Evolutionary conservation across 2,888 invertebrate species (phyloP), one percentile per base, ranked within the genome.

Genomic region (Boloria euphrosyne): DNA sequence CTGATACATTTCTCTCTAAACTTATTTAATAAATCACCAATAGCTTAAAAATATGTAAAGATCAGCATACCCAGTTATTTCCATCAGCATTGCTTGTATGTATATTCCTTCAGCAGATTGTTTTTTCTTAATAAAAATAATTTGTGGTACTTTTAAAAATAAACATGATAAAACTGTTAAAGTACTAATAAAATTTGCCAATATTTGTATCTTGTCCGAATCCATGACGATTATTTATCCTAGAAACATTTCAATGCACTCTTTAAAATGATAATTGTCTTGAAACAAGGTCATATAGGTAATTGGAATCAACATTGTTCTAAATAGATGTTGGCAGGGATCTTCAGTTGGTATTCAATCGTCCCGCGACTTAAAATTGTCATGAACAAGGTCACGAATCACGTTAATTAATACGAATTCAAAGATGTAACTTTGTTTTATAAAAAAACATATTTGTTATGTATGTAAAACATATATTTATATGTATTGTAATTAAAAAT

Each of bases 111-210:
- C 93, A 0, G 96, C 94, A 62, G 95, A 95, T 82, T 95, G 93
- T 60, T 94, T 93, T 71, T 93, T 88, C 5, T 93, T 78, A 61
- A 97, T 90, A 65, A 94, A 94, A 71, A 94, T 83, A 69, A 97
- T 97, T 90, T 97, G 97, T 0, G 97, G 97, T 59, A 97, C 93
- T 92, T 97, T 97, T 73, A 96, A 88, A 73, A 97, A 93, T 61
- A 96, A 90, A 80, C 97, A 96, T 78, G 96, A 94, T 52, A 94
- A 82, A 71, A 97, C 96, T 52, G 96, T 97, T n/a, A 96, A 86
- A 14, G 95, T 80, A 81, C 96, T 97, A 62, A 96, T 82, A 2
- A 72, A 53, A 65, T 86, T 78, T 2, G 89, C 83, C 17, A 89
- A 16, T 7, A 74, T 55, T 17, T 81, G 73, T 18, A 80, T 57